Evolutionary conservation across 2,888 invertebrate species (phyloP).

Genomic region (Kryphioiulus occultus): DNA sequence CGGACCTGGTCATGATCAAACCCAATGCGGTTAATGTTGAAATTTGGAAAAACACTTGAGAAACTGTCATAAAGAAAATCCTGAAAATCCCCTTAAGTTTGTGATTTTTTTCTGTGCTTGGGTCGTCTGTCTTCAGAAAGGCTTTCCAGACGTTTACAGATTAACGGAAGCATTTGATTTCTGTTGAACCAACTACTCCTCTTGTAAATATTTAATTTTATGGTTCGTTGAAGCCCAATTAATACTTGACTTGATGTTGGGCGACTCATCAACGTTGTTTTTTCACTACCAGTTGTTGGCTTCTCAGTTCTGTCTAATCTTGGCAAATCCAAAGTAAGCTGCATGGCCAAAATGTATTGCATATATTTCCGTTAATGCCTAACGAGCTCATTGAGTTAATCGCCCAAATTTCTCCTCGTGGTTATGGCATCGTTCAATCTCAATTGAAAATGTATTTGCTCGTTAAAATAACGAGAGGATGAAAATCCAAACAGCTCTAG

Average conservation of each 20-base stretch:
- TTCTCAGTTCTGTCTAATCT: neutral
- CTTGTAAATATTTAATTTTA: neutral
- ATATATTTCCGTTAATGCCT: neutral
- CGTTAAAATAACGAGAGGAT: too few relatives aligned
- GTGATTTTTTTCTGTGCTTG: neutral
- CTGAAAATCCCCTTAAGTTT: neutral
- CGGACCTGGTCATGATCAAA: too few relatives aligned
- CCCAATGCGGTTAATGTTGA: too few relatives aligned
- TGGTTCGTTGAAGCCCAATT: neutral
- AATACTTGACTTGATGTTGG: neutral
- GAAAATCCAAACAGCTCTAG: too few relatives aligned
- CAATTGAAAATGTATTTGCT: too few relatives aligned
- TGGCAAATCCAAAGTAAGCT: neutral
- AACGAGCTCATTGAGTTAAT: neutral
- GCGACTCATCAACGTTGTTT: neutral
- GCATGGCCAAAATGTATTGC: neutral
- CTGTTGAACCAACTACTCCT: neutral
- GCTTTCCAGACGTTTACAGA: neutral
- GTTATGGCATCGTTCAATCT: too few relatives aligned
- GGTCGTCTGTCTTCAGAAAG: neutral
- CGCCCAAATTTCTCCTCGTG: neutral
- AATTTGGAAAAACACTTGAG: neutral
- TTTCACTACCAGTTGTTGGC: neutral
- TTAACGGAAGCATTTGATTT: neutral
- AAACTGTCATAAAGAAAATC: neutral